These are phyloP conservation scores for Corvus moneduloides DNA, from an alignment of 2,113 vertebrate species.

Conservation along the genomic window DNA sequence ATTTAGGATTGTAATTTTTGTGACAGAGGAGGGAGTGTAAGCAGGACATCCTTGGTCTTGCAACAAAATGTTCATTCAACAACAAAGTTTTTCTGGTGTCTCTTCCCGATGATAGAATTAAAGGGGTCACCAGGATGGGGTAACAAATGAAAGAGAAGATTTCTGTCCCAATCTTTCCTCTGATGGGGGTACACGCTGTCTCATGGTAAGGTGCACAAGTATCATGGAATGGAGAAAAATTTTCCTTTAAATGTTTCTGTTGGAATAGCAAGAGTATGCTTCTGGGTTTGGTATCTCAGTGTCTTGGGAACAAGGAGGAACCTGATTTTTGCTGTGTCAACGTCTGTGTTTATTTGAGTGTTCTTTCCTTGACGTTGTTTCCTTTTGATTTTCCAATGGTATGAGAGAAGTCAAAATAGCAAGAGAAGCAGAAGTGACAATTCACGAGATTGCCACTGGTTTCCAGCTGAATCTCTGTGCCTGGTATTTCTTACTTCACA, in stretches of 20 bases:
- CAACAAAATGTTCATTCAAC: not conserved
- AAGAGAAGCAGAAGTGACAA: conserved; percentile 46
- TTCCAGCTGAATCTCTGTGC: conserved; percentile 28
- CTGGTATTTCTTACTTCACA: conserved; percentile 12
- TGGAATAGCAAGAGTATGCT: not conserved
- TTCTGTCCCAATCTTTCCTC: not conserved
- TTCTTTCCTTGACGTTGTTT: conserved; percentile 54
- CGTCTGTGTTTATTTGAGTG: conserved; percentile 36
- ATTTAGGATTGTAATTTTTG: not conserved
- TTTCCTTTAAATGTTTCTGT: not conserved
- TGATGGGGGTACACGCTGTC: not conserved
- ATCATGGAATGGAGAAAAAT: not conserved
- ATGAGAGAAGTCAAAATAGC: conserved; percentile 48
- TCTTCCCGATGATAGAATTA: not conserved
- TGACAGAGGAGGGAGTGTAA: not conserved
- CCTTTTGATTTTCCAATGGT: conserved; percentile 39
- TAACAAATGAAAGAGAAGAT: not conserved
- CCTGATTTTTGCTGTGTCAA: conserved; percentile 39
- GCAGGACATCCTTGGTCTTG: not conserved
- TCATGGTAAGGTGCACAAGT: not conserved
- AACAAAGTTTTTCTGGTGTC: not conserved
- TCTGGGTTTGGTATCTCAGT: not conserved
- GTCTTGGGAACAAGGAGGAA: conserved; percentile 18
- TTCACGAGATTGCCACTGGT: not conserved
- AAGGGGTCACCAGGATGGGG: not conserved